Percentiles rank a stretch among this genome's conserved stretches.
These are phyloP conservation scores for Volucella bombylans DNA, from an alignment of 2,888 invertebrate genomes.

Conservation along the genomic window DNA sequence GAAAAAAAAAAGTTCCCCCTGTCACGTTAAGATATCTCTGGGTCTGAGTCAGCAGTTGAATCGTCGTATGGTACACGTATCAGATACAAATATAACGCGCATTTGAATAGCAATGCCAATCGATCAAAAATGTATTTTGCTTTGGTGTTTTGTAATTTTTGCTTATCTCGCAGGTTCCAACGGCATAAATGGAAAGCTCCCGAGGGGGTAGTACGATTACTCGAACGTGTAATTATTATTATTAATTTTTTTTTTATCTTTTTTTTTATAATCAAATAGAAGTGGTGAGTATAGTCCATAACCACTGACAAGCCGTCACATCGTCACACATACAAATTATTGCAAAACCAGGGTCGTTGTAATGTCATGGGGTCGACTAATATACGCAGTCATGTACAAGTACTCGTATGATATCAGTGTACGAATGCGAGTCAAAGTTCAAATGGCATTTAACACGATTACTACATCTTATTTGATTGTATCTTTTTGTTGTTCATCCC, in stretches of 20 bases:
- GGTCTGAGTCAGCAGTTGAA: conserved; percentile 11
- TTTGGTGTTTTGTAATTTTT: conserved; percentile 16
- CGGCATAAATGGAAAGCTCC: conserved; percentile 24
- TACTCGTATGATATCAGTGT: neutral
- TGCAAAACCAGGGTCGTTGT: conserved; percentile 27
- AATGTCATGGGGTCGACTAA: conserved; percentile 67
- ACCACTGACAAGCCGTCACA: neutral
- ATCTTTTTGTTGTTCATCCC: conserved; percentile 8
- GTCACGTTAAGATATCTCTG: neutral
- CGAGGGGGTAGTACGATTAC: conserved; percentile 5
- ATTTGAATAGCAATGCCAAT: conserved; percentile 73
- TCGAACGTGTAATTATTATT: conserved; percentile 42
- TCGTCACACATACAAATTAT: conserved; percentile 30
- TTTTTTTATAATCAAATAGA: conserved; percentile 31
- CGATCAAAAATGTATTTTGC: conserved; percentile 61
- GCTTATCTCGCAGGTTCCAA: conserved; percentile 10
- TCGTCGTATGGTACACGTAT: conserved; percentile 45
- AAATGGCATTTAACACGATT: conserved; percentile 50
- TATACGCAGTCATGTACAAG: conserved; percentile 28
- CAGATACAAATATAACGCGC: conserved; percentile 17
- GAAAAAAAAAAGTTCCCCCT: conserved; percentile 54
- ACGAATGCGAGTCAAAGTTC: conserved; percentile 49
- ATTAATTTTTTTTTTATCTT: neutral
- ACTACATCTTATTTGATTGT: conserved; percentile 20
- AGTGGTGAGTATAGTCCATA: conserved; percentile 17